Evolutionary conservation across 2,113 vertebrate genomes (phyloP).

Genomic region (Plotosus lineatus): DNA sequence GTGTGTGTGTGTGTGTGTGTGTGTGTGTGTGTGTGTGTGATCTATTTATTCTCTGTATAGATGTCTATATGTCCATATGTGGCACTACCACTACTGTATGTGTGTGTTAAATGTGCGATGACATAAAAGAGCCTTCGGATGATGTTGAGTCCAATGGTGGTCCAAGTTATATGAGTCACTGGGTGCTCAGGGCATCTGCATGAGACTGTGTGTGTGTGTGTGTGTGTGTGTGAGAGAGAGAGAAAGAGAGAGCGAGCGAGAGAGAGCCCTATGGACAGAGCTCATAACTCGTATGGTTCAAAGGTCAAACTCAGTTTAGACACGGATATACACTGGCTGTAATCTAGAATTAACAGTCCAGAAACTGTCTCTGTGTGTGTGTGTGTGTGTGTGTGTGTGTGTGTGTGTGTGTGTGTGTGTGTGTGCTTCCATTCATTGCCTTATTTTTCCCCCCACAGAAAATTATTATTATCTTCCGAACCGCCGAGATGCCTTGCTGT

Average conservation of each 20-base stretch:
- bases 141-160: constrained; percentile 10
- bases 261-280: background rate
- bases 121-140: background rate
- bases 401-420: background rate
- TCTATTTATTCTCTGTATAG: background rate
- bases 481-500: constrained; percentile 89
- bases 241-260: background rate
- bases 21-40: too few species aligned
- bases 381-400: constrained; percentile 22
- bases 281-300: constrained; percentile 12
- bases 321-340: constrained; percentile 41
- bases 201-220: constrained; percentile 13
- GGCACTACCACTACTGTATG: background rate
- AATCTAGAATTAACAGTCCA: background rate
- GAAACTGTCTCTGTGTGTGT: constrained; percentile 2
- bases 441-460: constrained; percentile 63
- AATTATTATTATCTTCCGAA: constrained; percentile 91
- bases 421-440: background rate
- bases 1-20: background rate
- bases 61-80: background rate
- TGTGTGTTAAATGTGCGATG: constrained; percentile 23
- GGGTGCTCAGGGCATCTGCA: constrained; percentile 14
- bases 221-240: constrained; percentile 8
- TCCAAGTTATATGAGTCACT: constrained; percentile 39
- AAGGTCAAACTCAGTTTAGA: constrained; percentile 24